These are phyloP conservation scores for Drosophila percnosoma DNA, from an alignment of 2,888 invertebrate species.

Conservation along the genomic window DNA sequence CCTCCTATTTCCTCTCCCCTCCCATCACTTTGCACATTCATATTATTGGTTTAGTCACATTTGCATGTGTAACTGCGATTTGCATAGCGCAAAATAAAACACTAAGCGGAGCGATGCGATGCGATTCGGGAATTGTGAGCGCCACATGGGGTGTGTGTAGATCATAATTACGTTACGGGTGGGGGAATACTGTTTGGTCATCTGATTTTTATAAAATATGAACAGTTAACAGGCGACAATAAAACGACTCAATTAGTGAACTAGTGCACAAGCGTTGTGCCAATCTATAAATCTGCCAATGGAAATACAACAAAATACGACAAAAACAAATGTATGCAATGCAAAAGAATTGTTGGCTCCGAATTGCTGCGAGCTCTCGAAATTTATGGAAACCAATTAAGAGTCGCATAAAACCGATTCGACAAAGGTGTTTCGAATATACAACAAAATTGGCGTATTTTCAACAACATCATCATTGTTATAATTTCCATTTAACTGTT, in stretches of 20 bases:
- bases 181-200: conserved; percentile 36
- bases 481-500: conserved; percentile 52
- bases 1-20: conserved; percentile 11
- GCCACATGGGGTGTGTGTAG: neutral
- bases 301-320: neutral
- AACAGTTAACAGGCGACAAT: conserved; percentile 41
- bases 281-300: conserved; percentile 18
- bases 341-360: neutral
- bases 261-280: neutral
- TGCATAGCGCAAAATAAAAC: conserved; percentile 74
- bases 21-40: conserved; percentile 24
- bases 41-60: conserved; percentile 81
- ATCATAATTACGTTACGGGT: neutral
- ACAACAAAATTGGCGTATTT: conserved; percentile 47
- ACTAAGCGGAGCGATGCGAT: conserved; percentile 57
- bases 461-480: neutral
- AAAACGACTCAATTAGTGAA: conserved; percentile 37
- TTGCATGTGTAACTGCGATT: conserved; percentile 80
- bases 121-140: conserved; percentile 13
- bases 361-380: neutral
- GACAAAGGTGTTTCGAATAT: conserved; percentile 5
- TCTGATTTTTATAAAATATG: conserved; percentile 49
- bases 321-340: neutral
- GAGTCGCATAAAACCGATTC: conserved; percentile 4
- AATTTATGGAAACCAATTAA: conserved; percentile 27